A percentile compares a stretch with the other conserved stretches of the same genome.
Evolutionary conservation across 2,113 vertebrate genomes (phyloP).

Genomic region (Oncorhynchus masou): DNA sequence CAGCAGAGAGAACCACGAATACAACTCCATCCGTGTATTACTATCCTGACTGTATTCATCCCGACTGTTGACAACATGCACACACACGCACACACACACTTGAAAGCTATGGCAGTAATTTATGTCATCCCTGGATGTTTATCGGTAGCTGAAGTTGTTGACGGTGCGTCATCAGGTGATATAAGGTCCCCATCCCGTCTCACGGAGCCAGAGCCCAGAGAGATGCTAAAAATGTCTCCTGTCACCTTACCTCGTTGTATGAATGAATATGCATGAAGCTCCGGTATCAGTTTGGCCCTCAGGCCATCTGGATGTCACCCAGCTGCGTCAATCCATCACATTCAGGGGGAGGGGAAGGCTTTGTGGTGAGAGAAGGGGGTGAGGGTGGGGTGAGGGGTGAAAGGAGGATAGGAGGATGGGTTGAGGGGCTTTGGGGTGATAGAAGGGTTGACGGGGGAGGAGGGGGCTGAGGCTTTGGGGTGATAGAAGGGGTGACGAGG

Average conservation of each 20-base stretch:
- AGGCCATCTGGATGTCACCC: slow-evolving; percentile 54
- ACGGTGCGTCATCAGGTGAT: not conserved
- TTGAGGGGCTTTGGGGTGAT: not conserved
- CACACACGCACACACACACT: not conserved
- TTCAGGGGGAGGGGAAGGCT: slow-evolving; percentile 25
- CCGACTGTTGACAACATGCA: too few relatives aligned
- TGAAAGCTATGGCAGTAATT: not conserved
- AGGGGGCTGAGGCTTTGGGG: not conserved
- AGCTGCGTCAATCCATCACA: slow-evolving; percentile 44
- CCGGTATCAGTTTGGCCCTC: slow-evolving; percentile 13
- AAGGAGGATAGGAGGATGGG: not conserved
- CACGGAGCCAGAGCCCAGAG: slow-evolving; percentile 11
- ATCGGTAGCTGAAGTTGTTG: not conserved
- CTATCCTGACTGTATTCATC: too few relatives aligned
- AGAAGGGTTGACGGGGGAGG: slow-evolving; percentile 6
- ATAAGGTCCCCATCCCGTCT: not conserved
- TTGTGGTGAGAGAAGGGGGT: not conserved
- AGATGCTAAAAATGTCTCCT: slow-evolving; percentile 30
- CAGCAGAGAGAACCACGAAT: not conserved
- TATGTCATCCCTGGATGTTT: slow-evolving; percentile 1
- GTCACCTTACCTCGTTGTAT: not conserved
- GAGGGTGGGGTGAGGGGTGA: not conserved
- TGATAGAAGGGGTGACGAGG: not conserved
- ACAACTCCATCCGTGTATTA: not conserved
- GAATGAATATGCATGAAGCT: not conserved